These are phyloP conservation scores for Punctoribates punctum DNA, from an alignment of 2,888 invertebrate species.

Conservation along the genomic window DNA sequence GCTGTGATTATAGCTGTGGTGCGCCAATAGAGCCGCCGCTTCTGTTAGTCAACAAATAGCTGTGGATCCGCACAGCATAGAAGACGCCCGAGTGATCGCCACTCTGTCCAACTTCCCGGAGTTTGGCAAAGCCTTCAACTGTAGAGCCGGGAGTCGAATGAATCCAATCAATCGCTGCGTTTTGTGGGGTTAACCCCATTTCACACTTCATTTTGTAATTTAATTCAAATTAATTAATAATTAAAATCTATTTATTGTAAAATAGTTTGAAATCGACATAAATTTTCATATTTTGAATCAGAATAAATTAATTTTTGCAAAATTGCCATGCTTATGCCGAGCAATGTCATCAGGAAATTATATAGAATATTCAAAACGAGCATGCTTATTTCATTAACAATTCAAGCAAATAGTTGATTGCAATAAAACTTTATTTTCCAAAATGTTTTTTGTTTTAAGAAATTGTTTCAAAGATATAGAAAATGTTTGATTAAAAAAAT, in stretches of 20 bases:
- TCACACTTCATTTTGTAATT: not conserved
- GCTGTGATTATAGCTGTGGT: conserved; percentile 33
- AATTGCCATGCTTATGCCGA: no score
- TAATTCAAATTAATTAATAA: not conserved
- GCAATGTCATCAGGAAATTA: no score
- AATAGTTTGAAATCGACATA: not conserved
- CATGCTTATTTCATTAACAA: no score
- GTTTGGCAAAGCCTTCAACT: conserved; percentile 39
- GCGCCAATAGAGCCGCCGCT: not conserved
- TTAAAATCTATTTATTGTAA: not conserved
- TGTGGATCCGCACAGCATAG: conserved; percentile 21
- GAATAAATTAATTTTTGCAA: no score
- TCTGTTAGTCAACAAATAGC: not conserved
- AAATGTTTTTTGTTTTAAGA: no score
- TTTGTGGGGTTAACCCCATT: conserved; percentile 39
- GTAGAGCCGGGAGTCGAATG: conserved; percentile 25
- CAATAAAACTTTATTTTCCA: no score
- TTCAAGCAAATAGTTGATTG: no score
- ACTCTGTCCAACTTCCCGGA: conserved; percentile 36
- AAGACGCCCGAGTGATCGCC: conserved; percentile 27
- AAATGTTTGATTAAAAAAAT: no score
- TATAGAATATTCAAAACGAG: no score
- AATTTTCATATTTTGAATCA: not conserved
- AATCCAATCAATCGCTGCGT: conserved; percentile 29
- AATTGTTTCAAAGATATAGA: no score